Conservation (phyloP, 2,797 vertebrate genomes). For the Microctenopoma steveboyesi region DNA sequence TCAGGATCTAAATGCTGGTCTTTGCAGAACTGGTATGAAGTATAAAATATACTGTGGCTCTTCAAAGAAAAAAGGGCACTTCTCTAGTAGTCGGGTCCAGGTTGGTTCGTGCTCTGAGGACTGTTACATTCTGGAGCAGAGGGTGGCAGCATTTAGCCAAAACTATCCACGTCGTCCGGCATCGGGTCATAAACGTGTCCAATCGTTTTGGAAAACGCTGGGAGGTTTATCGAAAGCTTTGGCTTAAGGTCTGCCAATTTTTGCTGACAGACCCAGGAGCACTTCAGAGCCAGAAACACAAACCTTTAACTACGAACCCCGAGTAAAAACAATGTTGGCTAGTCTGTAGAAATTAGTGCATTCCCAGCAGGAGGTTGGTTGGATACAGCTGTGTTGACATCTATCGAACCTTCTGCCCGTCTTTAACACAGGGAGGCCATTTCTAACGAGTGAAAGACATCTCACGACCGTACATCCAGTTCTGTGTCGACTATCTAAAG, state of each 20-base stretch:
- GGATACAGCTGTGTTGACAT: neutral
- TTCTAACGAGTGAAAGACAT: constrained; percentile 37
- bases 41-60: constrained; percentile 64
- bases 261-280: constrained; percentile 37
- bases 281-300: constrained; percentile 30
- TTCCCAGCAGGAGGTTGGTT: constrained; percentile 49
- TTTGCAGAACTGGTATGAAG: constrained; percentile 35
- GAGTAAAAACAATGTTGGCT: constrained; percentile 8
- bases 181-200: neutral
- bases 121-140: constrained; percentile 65
- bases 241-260: constrained; percentile 54
- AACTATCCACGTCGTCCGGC: neutral
- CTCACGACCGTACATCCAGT: constrained; percentile 66
- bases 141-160: constrained; percentile 54
- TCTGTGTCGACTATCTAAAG: constrained; percentile 73
- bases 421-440: constrained; percentile 28
- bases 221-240: constrained; percentile 56
- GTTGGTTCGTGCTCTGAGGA: constrained; percentile 19
- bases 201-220: constrained; percentile 47
- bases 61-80: constrained; percentile 69
- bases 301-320: constrained; percentile 5
- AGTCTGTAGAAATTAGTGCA: constrained; percentile 56
- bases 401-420: constrained; percentile 20
- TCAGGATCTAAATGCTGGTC: constrained; percentile 74
- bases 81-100: constrained; percentile 37